Conservation (phyloP, 2,797 vertebrate species). For the Crax fasciolata region DNA sequence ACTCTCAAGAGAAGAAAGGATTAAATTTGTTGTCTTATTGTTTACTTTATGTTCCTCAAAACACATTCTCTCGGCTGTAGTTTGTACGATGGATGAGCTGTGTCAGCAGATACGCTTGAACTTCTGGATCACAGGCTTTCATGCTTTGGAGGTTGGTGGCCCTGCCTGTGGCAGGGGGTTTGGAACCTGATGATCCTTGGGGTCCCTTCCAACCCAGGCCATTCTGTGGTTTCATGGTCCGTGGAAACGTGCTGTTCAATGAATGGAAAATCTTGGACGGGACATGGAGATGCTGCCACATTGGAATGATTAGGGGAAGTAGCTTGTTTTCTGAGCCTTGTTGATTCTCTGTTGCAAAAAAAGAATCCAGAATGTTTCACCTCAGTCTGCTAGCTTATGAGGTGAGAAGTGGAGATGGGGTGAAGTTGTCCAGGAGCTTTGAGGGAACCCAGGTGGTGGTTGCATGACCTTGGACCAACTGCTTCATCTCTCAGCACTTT, state of each 20-base stretch:
- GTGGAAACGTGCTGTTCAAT: background rate
- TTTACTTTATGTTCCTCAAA: background rate
- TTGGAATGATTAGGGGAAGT: background rate
- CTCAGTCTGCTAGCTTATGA: background rate
- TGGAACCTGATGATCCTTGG: too few relatives aligned
- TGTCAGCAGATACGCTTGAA: background rate
- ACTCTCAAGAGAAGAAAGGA: background rate
- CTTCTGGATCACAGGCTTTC: background rate
- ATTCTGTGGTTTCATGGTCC: background rate
- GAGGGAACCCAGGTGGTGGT: background rate
- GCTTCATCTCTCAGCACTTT: background rate
- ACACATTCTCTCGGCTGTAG: background rate
- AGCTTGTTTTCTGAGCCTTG: background rate
- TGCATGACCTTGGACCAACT: slow-evolving; percentile 39
- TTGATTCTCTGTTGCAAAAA: background rate
- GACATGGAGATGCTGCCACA: background rate
- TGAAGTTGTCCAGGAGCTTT: background rate
- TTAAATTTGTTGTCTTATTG: background rate
- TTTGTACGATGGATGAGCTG: background rate
- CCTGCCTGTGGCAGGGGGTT: too few relatives aligned
- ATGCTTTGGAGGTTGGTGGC: background rate
- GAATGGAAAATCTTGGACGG: background rate
- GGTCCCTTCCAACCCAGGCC: too few relatives aligned
- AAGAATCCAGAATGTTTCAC: background rate
- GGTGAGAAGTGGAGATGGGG: background rate